Evolutionary conservation across 1,140 invertebrate species (phyloP).

Genomic region (Drosophila teissieri): DNA sequence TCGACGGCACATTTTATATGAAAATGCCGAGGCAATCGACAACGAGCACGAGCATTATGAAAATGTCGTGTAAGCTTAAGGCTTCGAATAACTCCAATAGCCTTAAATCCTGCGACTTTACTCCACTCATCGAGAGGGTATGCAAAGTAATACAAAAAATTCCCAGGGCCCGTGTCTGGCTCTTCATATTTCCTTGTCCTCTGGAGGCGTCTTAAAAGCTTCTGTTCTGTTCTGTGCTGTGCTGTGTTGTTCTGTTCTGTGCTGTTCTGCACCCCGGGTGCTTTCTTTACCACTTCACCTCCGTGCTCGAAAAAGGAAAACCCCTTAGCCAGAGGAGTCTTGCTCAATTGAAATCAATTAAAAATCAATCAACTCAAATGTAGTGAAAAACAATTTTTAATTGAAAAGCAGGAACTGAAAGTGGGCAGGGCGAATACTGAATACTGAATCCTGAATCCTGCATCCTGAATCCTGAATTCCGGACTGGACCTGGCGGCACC

Average conservation of each 20-base stretch:
- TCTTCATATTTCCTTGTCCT: conserved; percentile 39
- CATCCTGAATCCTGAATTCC: neutral
- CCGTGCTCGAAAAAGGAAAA: conserved; percentile 2
- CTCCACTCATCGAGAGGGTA: conserved; percentile 2
- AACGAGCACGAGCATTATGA: too few relatives aligned
- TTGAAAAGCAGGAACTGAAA: conserved; percentile 67
- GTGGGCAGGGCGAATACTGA: neutral
- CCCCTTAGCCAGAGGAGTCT: conserved; percentile 25
- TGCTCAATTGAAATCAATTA: conserved; percentile 80
- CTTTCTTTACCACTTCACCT: conserved; percentile 6
- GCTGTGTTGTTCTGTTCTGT: neutral
- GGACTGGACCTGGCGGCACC: conserved; percentile 30
- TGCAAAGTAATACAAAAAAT: conserved; percentile 22
- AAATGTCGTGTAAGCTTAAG: too few relatives aligned
- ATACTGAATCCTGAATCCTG: neutral
- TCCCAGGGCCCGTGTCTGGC: neutral
- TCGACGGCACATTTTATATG: too few relatives aligned
- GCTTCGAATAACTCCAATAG: too few relatives aligned
- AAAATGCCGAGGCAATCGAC: too few relatives aligned
- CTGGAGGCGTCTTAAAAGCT: conserved; percentile 53
- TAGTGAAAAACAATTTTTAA: conserved; percentile 82
- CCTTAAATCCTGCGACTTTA: too few relatives aligned
- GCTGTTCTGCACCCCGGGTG: neutral
- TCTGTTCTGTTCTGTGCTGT: conserved; percentile 20
- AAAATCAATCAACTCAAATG: conserved; percentile 83